These are phyloP conservation scores for Temnopleurus reevesii DNA, from an alignment of 53 echinoderm and acorn worm species.

Conservation along the genomic window DNA sequence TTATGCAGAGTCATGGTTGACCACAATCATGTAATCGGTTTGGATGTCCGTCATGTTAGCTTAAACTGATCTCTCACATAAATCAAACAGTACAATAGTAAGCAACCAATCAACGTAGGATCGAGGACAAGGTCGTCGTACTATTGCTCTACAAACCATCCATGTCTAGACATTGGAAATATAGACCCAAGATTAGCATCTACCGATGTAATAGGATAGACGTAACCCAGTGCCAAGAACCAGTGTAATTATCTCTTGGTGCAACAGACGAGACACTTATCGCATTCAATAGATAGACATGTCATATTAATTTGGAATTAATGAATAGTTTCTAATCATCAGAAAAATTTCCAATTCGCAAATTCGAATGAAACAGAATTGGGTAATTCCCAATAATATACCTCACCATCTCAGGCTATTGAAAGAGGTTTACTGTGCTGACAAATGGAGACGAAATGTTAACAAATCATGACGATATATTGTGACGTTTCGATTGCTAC, in stretches of 20 bases:
- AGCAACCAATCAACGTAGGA: constrained; percentile 2
- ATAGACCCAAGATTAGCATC: background rate
- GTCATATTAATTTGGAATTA: too few species aligned
- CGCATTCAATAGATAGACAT: background rate
- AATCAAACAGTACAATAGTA: background rate
- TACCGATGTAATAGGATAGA: constrained; percentile 1
- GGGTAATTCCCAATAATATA: too few species aligned
- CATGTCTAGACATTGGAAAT: constrained; percentile 22
- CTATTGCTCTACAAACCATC: constrained; percentile 8
- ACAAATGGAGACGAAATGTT: too few species aligned
- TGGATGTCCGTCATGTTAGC: background rate
- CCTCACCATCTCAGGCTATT: too few species aligned
- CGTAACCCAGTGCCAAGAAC: background rate
- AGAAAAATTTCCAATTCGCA: too few species aligned
- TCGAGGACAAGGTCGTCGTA: constrained; percentile 36
- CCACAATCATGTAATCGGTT: constrained; percentile 25
- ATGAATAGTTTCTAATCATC: too few species aligned
- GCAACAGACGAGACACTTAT: background rate
- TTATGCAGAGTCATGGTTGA: constrained; percentile 1
- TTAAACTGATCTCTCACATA: constrained; percentile 7
- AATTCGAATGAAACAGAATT: too few species aligned
- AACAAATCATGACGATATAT: too few species aligned
- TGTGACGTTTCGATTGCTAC: too few species aligned
- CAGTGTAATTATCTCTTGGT: constrained; percentile 24
- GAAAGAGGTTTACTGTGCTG: too few species aligned